Conservation (phyloP, 1,140 invertebrate genomes). For the Ericerus pela region DNA sequence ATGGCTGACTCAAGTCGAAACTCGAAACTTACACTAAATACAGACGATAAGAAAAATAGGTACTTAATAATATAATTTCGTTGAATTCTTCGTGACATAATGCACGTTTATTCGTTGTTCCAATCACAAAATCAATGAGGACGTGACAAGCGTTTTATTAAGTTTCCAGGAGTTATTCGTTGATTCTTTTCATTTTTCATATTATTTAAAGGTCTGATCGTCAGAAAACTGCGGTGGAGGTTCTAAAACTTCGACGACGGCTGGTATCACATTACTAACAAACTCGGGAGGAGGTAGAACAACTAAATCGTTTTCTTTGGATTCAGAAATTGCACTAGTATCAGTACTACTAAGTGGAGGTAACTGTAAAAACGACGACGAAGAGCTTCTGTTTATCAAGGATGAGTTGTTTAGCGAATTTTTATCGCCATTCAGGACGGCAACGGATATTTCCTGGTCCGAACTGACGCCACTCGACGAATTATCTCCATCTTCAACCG, state of each 20-base stretch:
- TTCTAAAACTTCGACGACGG: conserved; percentile 36
- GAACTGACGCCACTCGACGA: conserved; percentile 73
- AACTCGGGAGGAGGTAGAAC: conserved; percentile 68
- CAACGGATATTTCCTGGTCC: conserved; percentile 52
- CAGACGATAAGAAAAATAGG: no score
- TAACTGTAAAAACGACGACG: conserved; percentile 56
- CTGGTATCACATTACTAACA: conserved; percentile 30
- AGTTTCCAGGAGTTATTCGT: no score
- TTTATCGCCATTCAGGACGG: conserved; percentile 25
- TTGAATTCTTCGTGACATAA: no score
- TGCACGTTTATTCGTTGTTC: no score
- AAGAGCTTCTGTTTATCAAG: conserved; percentile 42
- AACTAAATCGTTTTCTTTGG: conserved; percentile 56
- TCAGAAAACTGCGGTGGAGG: conserved; percentile 59
- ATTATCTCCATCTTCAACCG: conserved; percentile 65
- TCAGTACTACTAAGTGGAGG: conserved; percentile 37
- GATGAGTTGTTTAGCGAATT: conserved; percentile 31
- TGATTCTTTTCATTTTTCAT: no score
- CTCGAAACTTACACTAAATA: no score
- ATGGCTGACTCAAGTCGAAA: no score
- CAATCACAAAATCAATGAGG: no score
- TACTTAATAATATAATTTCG: no score
- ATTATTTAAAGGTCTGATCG: no score
- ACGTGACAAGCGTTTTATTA: no score
- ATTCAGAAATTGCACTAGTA: no score